These are phyloP conservation scores for Seison nebaliae DNA, from an alignment of 1,140 invertebrate genomes.

Conservation along the genomic window DNA sequence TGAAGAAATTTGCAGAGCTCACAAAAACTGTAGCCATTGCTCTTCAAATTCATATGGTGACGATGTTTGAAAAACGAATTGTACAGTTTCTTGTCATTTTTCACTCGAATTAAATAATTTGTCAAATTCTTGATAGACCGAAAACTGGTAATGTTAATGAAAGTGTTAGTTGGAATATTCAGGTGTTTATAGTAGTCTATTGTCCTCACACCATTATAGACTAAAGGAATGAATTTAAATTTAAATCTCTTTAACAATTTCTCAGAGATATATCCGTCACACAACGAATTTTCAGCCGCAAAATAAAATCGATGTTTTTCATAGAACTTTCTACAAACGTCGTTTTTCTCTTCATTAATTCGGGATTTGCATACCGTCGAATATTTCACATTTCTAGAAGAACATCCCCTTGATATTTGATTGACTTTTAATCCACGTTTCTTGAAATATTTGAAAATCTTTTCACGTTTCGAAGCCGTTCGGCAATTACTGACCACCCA, in stretches of 20 bases:
- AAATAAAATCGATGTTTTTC: slow-evolving; percentile 12
- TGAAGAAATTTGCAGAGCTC: too few relatives aligned
- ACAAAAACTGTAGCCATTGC: too few relatives aligned
- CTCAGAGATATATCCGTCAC: not conserved
- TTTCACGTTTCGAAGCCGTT: not conserved
- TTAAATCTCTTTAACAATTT: not conserved
- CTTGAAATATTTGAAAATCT: too few relatives aligned
- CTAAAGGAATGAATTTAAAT: not conserved
- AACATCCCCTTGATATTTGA: not conserved
- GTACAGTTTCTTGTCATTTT: too few relatives aligned
- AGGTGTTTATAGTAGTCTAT: too few relatives aligned
- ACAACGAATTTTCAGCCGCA: not conserved
- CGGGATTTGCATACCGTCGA: not conserved
- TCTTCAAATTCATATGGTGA: too few relatives aligned
- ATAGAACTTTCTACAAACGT: not conserved
- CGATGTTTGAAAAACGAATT: too few relatives aligned
- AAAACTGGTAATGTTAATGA: too few relatives aligned
- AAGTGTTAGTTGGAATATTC: too few relatives aligned
- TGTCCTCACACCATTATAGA: not conserved
- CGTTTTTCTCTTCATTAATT: not conserved
- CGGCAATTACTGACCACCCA: not conserved
- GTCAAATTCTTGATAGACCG: too few relatives aligned
- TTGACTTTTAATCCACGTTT: not conserved
- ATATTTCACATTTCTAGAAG: too few relatives aligned
- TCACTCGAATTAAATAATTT: too few relatives aligned